Percentiles rank a stretch among this genome's conserved stretches.
phyloP scores from a whole-genome alignment of 2,113 vertebrate species.

The Cromileptes altivelis region DNA sequence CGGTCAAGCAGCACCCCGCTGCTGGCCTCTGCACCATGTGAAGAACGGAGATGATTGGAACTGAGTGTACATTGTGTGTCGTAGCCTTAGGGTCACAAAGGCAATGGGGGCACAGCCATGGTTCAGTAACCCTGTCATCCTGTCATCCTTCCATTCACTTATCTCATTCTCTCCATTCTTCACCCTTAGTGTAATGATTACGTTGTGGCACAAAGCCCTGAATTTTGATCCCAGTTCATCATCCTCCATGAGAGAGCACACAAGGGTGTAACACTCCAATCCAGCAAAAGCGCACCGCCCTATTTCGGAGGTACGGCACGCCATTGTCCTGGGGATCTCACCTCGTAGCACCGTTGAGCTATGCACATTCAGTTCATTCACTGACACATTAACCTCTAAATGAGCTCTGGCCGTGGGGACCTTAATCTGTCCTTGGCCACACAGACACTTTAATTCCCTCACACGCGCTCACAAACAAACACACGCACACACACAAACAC shows the following conservation, averaged over 20 bases:
- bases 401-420: slow-evolving; percentile 65
- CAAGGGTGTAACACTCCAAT: neutral
- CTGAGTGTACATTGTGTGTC: slow-evolving; percentile 30
- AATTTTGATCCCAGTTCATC: slow-evolving; percentile 35
- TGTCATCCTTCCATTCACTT: slow-evolving; percentile 37
- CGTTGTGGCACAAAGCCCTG: slow-evolving; percentile 31
- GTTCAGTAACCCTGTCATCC: slow-evolving; percentile 39
- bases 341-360: slow-evolving; percentile 39
- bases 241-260: neutral
- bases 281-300: neutral
- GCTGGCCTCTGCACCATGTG: slow-evolving; percentile 1
- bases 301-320: neutral
- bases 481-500: slow-evolving; percentile 32
- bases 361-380: slow-evolving; percentile 71
- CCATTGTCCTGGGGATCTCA: slow-evolving; percentile 37
- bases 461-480: slow-evolving; percentile 58
- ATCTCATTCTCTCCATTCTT: slow-evolving; percentile 25
- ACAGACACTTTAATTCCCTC: slow-evolving; percentile 72
- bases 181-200: slow-evolving; percentile 18
- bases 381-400: slow-evolving; percentile 84
- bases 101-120: slow-evolving; percentile 24
- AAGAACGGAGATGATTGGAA: slow-evolving; percentile 35
- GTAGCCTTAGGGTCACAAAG: slow-evolving; percentile 59
- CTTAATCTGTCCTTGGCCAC: slow-evolving; percentile 74
- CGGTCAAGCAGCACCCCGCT: slow-evolving; percentile 30